Evolutionary conservation across 2,797 vertebrate genomes (phyloP).

Genomic region (Microctenopoma lineatum): DNA sequence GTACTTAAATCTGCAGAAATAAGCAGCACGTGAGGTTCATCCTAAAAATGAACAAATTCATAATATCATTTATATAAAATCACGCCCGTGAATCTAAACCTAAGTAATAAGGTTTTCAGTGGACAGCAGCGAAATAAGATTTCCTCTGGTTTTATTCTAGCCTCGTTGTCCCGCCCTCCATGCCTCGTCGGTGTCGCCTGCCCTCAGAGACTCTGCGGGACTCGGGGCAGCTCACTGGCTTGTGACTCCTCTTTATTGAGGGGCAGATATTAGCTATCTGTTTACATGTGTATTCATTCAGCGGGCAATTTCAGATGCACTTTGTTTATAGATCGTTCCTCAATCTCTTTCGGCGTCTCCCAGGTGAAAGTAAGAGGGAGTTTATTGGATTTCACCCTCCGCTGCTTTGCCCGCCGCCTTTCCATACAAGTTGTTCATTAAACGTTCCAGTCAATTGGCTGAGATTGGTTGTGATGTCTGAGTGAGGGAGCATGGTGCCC

Average conservation of each 20-base stretch:
- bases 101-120: conserved; percentile 10
- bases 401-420: conserved; percentile 60
- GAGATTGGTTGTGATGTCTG: conserved; percentile 70
- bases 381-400: conserved; percentile 84
- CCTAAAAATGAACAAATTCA: not conserved
- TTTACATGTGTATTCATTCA: conserved; percentile 80
- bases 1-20: not conserved
- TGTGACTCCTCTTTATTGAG: conserved; percentile 76
- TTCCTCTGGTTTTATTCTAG: conserved; percentile 21
- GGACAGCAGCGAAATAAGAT: conserved; percentile 27
- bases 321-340: conserved; percentile 77
- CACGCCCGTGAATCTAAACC: not conserved
- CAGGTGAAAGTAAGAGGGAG: conserved; percentile 73
- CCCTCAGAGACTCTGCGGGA: conserved; percentile 44
- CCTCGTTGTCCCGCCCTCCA: conserved; percentile 9
- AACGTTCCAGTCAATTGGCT: conserved; percentile 80
- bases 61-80: not conserved
- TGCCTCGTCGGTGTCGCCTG: conserved; percentile 16
- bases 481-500: conserved; percentile 64
- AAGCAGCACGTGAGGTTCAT: not conserved
- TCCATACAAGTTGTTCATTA: conserved; percentile 79
- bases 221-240: conserved; percentile 62
- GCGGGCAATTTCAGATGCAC: conserved; percentile 75
- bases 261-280: conserved; percentile 79
- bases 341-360: conserved; percentile 60